A percentile compares a stretch with the other conserved stretches of the same genome.
These are phyloP conservation scores for Oreohelix idahoensis DNA, from an alignment of 1,140 invertebrate species.

Conservation along the genomic window DNA sequence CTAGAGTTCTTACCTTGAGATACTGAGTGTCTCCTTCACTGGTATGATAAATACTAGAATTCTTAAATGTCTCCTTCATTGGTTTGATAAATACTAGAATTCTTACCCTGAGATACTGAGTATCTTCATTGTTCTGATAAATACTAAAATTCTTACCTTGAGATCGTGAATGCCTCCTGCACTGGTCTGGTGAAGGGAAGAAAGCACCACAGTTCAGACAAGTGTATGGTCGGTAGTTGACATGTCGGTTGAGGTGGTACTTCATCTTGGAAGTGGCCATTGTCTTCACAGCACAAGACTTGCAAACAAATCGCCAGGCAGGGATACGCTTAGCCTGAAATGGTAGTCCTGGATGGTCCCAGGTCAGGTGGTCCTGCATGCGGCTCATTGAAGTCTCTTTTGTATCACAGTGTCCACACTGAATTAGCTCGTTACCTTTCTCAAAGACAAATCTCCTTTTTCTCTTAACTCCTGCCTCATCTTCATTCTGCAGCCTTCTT, in stretches of 20 bases:
- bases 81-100: too few relatives aligned
- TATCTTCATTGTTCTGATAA: too few relatives aligned
- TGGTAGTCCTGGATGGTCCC: slow-evolving; percentile 32
- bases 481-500: not conserved
- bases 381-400: slow-evolving; percentile 35
- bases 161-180: slow-evolving; percentile 44
- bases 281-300: slow-evolving; percentile 47
- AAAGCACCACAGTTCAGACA: slow-evolving; percentile 45
- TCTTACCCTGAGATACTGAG: too few relatives aligned
- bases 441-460: slow-evolving; percentile 31
- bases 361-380: slow-evolving; percentile 41
- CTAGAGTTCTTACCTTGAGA: too few relatives aligned
- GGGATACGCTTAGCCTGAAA: slow-evolving; percentile 37
- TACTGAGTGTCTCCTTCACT: too few relatives aligned
- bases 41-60: too few relatives aligned
- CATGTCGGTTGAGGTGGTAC: slow-evolving; percentile 50
- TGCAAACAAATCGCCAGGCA: slow-evolving; percentile 48
- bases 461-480: slow-evolving; percentile 1
- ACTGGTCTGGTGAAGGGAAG: slow-evolving; percentile 51
- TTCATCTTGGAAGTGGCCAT: slow-evolving; percentile 50
- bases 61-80: too few relatives aligned
- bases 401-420: slow-evolving; percentile 45
- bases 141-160: slow-evolving; percentile 42
- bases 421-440: slow-evolving; percentile 37
- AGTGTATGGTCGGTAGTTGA: slow-evolving; percentile 51